Conservation (phyloP, 1,140 invertebrate genomes). For the Tetragnatha versicolor region DNA sequence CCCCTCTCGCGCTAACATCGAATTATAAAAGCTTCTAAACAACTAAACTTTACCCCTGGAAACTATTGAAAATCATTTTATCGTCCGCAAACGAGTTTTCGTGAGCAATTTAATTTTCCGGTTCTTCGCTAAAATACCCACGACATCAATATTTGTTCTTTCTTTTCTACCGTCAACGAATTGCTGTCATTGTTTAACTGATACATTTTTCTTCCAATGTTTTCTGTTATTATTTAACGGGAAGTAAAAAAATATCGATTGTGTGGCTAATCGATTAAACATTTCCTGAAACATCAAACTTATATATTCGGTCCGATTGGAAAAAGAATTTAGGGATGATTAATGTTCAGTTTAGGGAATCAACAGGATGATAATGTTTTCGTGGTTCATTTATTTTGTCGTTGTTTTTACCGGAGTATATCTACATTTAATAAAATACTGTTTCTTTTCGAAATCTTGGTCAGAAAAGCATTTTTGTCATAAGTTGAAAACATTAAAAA, state of each 20-base stretch:
- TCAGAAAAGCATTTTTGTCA: too few relatives aligned
- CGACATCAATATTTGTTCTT: conserved; percentile 38
- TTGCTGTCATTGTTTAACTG: conserved; percentile 21
- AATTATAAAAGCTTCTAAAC: conserved; percentile 18
- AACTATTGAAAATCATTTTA: conserved; percentile 54
- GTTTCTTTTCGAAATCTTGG: too few relatives aligned
- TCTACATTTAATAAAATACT: too few relatives aligned
- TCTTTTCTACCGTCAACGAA: background rate
- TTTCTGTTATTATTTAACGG: conserved; percentile 19
- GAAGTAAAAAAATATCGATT: conserved; percentile 37
- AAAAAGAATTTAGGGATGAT: background rate
- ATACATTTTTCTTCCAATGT: conserved; percentile 18
- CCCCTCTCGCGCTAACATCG: background rate
- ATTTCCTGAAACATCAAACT: background rate
- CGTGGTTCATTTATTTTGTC: background rate
- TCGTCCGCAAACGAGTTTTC: conserved; percentile 41
- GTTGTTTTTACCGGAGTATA: too few relatives aligned
- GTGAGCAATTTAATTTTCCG: conserved; percentile 45
- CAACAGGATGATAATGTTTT: conserved; percentile 7
- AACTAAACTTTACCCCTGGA: conserved; percentile 38
- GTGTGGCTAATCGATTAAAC: conserved; percentile 29
- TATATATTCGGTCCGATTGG: background rate
- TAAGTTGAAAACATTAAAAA: too few relatives aligned
- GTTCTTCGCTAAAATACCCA: conserved; percentile 6
- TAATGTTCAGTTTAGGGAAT: conserved; percentile 10